Evolutionary conservation across 2,888 invertebrate species (phyloP), one percentile per base, ranked within the genome.

Genomic region (Scrobipalpa atriplicella): DNA sequence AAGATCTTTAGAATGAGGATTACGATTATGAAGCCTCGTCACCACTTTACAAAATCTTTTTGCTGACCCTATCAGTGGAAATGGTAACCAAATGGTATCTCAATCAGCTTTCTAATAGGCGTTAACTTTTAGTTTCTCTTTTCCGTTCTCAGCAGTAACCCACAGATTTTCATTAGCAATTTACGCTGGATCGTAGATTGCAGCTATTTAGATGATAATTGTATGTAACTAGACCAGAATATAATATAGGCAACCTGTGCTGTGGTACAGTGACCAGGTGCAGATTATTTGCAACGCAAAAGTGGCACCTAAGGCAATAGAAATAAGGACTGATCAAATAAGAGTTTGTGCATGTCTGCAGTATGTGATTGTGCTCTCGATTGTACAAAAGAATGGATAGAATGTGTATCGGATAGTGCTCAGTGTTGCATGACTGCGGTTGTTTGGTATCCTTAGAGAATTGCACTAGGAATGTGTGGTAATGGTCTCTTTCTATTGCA

Each of bases 331-430:
- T 47, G 43, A 43, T 47, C 3, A 3, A 16, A 47, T 47, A 7
- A 5, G n/a, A n/a, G 16, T 3, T 47, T 39, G 39, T 47, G 47
- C n/a, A 10, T 47, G n/a, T 47, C 47, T 47, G n/a, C 3, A 47
- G 16, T 47, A 47, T n/a, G 47, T 16, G n/a, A 47, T 6, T 16
- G 3, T 47, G 6, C 6, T 47, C n/a, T 16, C n/a, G 47, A 16
- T 47, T 47, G 47, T 47, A 47, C 47, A 47, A 16, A n/a, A 47
- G 47, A 47, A 47, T 47, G 47, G n/a, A n/a, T 47, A 47, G 47
- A 47, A 47, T 47, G 47, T 47, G 47, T 47, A 47, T 47, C 47
- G 47, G 47, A 16, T 47, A 47, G 47, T 47, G 47, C n/a, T n/a
- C 47, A 47, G 47, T 16, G n/a, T 47, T 47, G 47, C 47, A 8